Conservation (phyloP, 2,113 vertebrate genomes). For the Maccullochella peelii region DNA sequence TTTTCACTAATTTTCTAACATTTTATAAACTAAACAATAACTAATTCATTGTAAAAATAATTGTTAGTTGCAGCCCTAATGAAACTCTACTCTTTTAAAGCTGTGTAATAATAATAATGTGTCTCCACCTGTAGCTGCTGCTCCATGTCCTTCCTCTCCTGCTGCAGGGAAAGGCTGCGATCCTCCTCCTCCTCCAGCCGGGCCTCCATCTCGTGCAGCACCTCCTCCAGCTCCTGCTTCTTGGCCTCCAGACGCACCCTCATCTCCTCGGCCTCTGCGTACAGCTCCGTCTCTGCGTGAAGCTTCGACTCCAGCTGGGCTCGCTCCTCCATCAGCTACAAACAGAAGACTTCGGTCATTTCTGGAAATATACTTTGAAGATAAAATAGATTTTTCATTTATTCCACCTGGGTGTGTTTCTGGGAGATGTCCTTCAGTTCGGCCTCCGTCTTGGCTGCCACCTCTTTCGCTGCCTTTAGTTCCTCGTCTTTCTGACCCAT, state of each 20-base stretch:
- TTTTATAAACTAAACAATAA: no score
- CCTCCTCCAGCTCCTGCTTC: conserved; percentile 95
- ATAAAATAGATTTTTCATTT: rapidly evolving
- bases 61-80: no score
- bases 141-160: conserved; percentile 93
- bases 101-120: not conserved
- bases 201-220: conserved; percentile 95
- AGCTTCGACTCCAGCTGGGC: conserved; percentile 89
- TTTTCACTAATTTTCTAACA: no score
- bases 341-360: not conserved
- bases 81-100: no score
- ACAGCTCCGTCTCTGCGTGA: conserved; percentile 92
- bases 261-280: conserved; percentile 92
- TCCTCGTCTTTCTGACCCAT: conserved; percentile 97
- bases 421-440: conserved; percentile 91
- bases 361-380: rapidly evolving
- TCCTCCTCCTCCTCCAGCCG: conserved; percentile 96
- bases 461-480: conserved; percentile 88
- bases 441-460: conserved; percentile 87
- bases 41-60: no score
- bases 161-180: conserved; percentile 85
- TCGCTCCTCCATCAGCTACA: conserved; percentile 90
- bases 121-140: conserved; percentile 90
- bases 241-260: conserved; percentile 91
- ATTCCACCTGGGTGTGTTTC: conserved; percentile 90